phyloP scores from a whole-genome alignment of 2,888 invertebrate species.

The Tachina fera region DNA sequence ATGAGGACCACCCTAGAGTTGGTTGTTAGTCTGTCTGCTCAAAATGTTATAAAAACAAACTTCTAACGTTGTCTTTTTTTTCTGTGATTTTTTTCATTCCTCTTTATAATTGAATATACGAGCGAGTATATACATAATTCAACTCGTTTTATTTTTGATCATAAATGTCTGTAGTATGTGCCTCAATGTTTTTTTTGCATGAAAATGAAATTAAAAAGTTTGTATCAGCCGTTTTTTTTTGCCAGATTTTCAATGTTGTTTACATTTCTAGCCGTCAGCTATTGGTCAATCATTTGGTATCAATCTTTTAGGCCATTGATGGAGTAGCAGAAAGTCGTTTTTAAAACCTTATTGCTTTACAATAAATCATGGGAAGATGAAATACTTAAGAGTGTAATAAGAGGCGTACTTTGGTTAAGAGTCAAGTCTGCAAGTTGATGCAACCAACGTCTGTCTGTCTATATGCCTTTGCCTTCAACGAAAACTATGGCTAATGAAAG shows the following conservation, averaged over 20 bases:
- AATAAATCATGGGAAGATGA: constrained; percentile 62
- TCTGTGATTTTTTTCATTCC: constrained; percentile 30
- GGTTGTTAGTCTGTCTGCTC: constrained; percentile 25
- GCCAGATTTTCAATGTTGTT: constrained; percentile 61
- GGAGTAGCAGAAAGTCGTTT: constrained; percentile 46
- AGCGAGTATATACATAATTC: constrained; percentile 31
- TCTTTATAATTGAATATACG: constrained; percentile 65
- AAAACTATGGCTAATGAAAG: background rate
- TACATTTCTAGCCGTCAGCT: constrained; percentile 68
- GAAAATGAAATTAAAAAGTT: constrained; percentile 67
- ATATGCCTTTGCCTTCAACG: background rate
- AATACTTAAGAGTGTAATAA: constrained; percentile 49
- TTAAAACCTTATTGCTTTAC: constrained; percentile 60
- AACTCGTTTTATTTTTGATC: constrained; percentile 55
- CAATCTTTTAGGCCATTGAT: constrained; percentile 52
- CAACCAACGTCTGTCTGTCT: too few species aligned
- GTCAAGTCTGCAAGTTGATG: constrained; percentile 6
- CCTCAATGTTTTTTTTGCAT: constrained; percentile 45
- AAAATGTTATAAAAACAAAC: constrained; percentile 11
- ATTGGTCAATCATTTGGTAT: constrained; percentile 70
- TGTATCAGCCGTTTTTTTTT: constrained; percentile 18
- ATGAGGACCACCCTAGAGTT: constrained; percentile 65
- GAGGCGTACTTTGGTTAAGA: constrained; percentile 47
- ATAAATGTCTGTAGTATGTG: constrained; percentile 47
- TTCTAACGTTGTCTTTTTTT: constrained; percentile 37